Percentiles rank a stretch among this genome's conserved stretches.
Conservation (phyloP, 2,113 vertebrate genomes). For the Apteryx owenii region DNA sequence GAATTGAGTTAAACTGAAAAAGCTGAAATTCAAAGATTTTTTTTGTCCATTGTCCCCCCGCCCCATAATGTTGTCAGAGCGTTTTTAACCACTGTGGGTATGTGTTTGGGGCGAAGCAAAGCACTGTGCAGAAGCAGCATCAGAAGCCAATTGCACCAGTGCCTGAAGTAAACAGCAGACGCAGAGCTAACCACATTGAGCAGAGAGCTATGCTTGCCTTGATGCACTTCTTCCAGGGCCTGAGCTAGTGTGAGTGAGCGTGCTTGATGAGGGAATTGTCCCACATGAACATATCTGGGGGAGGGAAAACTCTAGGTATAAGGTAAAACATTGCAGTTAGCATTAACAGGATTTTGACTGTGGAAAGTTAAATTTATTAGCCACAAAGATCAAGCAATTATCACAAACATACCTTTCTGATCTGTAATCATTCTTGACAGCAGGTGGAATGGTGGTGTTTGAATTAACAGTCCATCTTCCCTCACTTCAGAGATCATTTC, state of each 20-base stretch:
- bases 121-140: neutral
- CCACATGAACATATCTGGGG: accelerated
- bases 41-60: neutral
- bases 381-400: neutral
- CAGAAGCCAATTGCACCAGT: neutral
- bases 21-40: neutral
- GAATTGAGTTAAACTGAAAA: neutral
- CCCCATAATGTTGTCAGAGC: neutral
- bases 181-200: neutral
- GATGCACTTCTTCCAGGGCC: neutral
- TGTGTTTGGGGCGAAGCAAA: neutral
- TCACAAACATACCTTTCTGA: neutral
- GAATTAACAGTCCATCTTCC: neutral
- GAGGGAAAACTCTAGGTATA: neutral
- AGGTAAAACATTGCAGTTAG: accelerated
- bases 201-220: too few species aligned
- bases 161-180: neutral
- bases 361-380: neutral
- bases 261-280: neutral
- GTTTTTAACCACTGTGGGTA: accelerated
- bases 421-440: conserved; percentile 5
- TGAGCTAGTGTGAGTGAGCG: accelerated
- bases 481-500: conserved; percentile 2
- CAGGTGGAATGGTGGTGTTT: neutral
- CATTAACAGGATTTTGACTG: neutral